phyloP scores from a whole-genome alignment of 2,888 invertebrate species.

The Adelphocoris suturalis region DNA sequence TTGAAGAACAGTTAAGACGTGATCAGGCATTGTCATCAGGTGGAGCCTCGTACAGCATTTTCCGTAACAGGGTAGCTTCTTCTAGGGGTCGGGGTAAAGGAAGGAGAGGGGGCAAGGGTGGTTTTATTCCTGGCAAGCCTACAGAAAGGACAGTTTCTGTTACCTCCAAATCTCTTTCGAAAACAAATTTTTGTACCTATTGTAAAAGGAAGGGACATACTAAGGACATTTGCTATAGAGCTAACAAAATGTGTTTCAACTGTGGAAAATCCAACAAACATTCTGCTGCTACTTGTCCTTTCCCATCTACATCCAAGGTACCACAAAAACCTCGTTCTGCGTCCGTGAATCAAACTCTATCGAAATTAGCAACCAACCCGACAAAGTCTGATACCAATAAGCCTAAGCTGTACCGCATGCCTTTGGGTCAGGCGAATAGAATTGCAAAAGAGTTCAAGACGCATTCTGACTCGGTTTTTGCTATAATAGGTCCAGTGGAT shows the following conservation, averaged over 20 bases:
- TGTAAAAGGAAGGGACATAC: background rate
- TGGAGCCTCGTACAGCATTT: no score
- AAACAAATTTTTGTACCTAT: background rate
- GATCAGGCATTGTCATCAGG: no score
- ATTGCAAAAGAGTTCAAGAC: background rate
- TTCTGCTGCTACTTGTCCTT: background rate
- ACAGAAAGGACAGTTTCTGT: background rate
- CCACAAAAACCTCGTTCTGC: background rate
- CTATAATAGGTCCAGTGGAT: no score
- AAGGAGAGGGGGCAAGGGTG: background rate
- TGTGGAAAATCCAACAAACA: background rate
- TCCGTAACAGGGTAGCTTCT: no score
- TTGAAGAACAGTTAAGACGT: no score
- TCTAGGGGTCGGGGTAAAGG: slow-evolving; percentile 5
- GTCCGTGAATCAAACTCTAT: no score
- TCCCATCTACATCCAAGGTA: background rate
- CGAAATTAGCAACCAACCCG: no score
- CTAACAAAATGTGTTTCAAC: background rate
- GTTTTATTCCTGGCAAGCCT: background rate
- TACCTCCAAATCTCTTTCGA: background rate
- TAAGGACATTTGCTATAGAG: background rate
- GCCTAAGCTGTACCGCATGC: slow-evolving; percentile 9
- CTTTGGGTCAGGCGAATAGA: slow-evolving; percentile 8
- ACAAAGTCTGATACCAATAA: background rate
- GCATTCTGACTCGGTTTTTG: slow-evolving; percentile 24